phyloP scores from a whole-genome alignment of 2,888 invertebrate species.

The Drosophila multiciliata region DNA sequence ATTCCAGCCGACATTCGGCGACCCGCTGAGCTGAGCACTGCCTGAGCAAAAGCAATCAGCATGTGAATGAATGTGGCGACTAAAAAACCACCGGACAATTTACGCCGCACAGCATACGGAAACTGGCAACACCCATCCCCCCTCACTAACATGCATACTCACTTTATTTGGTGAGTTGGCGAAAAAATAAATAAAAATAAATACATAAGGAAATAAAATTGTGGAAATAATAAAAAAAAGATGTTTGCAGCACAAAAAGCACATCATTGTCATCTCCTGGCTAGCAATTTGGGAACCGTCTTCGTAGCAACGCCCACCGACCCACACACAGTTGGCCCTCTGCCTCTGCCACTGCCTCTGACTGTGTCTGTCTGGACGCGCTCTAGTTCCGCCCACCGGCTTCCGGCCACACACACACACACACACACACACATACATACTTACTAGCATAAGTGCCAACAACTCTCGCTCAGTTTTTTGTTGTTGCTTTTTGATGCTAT shows the following conservation, averaged over 20 bases:
- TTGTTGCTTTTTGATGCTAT: constrained; percentile 48
- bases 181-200: constrained; percentile 55
- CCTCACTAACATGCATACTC: constrained; percentile 14
- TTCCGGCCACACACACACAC: constrained; percentile 58
- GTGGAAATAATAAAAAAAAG: constrained; percentile 62
- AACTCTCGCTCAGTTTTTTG: constrained; percentile 60
- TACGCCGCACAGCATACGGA: constrained; percentile 67
- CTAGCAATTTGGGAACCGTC: constrained; percentile 53
- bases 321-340: constrained; percentile 36
- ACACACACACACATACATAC: neutral
- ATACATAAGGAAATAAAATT: constrained; percentile 35
- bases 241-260: constrained; percentile 67
- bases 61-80: constrained; percentile 31
- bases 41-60: constrained; percentile 47
- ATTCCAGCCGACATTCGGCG: constrained; percentile 61
- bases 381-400: constrained; percentile 80
- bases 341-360: constrained; percentile 49
- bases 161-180: constrained; percentile 68
- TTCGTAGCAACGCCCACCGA: constrained; percentile 63
- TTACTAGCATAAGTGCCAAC: constrained; percentile 62
- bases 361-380: constrained; percentile 72
- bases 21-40: constrained; percentile 68
- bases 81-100: constrained; percentile 72
- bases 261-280: constrained; percentile 70
- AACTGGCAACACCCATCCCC: constrained; percentile 57